Evolutionary conservation across 2,888 invertebrate species (phyloP).

Genomic region (Leucania comma): DNA sequence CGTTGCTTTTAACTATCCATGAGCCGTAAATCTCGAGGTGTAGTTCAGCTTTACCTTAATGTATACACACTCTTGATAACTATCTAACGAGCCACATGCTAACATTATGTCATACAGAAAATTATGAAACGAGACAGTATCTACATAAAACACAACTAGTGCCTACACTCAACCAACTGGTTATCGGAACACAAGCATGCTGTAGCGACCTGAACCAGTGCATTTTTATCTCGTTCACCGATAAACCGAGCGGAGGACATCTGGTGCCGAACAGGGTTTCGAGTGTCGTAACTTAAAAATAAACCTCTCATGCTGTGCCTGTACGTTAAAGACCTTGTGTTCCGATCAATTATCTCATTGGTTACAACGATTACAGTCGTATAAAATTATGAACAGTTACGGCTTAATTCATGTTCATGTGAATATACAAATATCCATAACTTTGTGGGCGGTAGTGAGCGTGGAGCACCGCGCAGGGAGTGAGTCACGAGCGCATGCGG

Average conservation of each 20-base stretch:
- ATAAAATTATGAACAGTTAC: conserved; percentile 71
- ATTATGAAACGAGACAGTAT: conserved; percentile 65
- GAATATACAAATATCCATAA: conserved; percentile 59
- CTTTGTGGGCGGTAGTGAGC: conserved; percentile 62
- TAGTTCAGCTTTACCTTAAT: conserved; percentile 70
- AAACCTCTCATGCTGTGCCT: conserved; percentile 60
- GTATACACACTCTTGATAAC: conserved; percentile 71
- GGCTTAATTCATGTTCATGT: conserved; percentile 71
- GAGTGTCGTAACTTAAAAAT: conserved; percentile 77
- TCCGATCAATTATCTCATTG: conserved; percentile 70
- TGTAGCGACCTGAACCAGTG: conserved; percentile 70
- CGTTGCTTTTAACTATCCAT: conserved; percentile 73
- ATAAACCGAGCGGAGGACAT: conserved; percentile 79
- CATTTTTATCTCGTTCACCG: conserved; percentile 80
- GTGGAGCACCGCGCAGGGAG: conserved; percentile 24
- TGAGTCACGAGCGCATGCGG: conserved; percentile 66
- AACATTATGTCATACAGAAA: conserved; percentile 72
- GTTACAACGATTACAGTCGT: conserved; percentile 68
- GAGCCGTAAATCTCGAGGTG: conserved; percentile 75
- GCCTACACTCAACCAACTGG: conserved; percentile 63
- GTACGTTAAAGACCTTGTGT: conserved; percentile 65
- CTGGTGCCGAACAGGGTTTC: conserved; percentile 76
- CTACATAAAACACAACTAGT: conserved; percentile 53
- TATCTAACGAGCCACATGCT: conserved; percentile 72
- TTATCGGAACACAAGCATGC: conserved; percentile 75